These are phyloP conservation scores for Mamestra brassicae DNA, from an alignment of 2,888 invertebrate genomes.

Conservation along the genomic window DNA sequence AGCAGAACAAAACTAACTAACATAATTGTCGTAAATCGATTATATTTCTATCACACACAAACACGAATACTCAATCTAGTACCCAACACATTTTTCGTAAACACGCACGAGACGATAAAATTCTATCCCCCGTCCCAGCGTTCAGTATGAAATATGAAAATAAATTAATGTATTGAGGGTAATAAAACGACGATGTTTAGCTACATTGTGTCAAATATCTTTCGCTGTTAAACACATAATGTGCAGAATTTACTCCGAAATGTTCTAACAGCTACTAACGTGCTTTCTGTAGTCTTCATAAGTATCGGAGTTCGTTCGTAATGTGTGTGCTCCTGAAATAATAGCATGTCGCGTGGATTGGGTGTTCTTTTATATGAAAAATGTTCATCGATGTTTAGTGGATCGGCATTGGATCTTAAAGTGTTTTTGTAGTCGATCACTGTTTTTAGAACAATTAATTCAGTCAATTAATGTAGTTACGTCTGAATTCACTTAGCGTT, in stretches of 20 bases:
- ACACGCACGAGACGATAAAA: constrained; percentile 22
- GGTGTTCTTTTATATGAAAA: background rate
- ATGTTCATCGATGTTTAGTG: background rate
- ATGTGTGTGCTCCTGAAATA: constrained; percentile 20
- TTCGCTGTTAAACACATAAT: constrained; percentile 41
- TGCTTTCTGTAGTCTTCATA: constrained; percentile 48
- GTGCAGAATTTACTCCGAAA: constrained; percentile 41
- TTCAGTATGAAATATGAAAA: constrained; percentile 44
- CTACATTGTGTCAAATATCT: constrained; percentile 40
- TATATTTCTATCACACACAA: background rate
- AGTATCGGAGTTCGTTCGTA: constrained; percentile 21
- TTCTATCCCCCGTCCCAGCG: constrained; percentile 13
- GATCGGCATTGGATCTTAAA: background rate
- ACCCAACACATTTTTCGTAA: background rate
- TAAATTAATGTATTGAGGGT: constrained; percentile 58
- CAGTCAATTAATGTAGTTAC: too few species aligned
- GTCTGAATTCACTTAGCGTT: too few species aligned
- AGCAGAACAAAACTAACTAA: too few species aligned
- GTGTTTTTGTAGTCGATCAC: background rate
- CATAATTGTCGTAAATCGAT: background rate
- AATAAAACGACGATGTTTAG: constrained; percentile 35
- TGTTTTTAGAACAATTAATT: background rate
- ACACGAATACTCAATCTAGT: background rate
- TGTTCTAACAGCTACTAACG: constrained; percentile 35
- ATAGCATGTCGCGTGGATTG: background rate